phyloP scores from a whole-genome alignment of 2,797 vertebrate genomes.

The Dendrocincla fuliginosa region DNA sequence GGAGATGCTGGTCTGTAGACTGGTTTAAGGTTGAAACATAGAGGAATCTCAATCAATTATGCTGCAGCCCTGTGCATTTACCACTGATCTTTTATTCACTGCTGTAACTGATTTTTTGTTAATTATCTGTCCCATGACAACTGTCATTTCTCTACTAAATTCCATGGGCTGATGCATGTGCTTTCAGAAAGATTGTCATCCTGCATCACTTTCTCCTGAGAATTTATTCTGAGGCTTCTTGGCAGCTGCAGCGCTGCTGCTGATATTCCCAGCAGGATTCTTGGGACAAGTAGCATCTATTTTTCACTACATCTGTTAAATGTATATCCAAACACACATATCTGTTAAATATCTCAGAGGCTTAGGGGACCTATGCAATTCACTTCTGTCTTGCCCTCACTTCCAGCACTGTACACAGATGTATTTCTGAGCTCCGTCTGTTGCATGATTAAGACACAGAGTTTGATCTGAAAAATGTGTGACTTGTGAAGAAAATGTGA shows the following conservation, averaged over 20 bases:
- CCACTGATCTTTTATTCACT: neutral
- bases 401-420: neutral
- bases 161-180: neutral
- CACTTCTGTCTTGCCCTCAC: neutral
- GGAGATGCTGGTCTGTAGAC: neutral
- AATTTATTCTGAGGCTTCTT: neutral
- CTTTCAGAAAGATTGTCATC: neutral
- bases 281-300: neutral
- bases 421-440: neutral
- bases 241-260: neutral
- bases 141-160: neutral
- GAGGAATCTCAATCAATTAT: neutral
- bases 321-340: neutral
- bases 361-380: neutral
- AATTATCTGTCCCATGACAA: neutral
- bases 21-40: neutral
- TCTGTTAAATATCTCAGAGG: neutral
- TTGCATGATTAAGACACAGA: neutral
- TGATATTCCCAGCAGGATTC: neutral
- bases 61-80: neutral
- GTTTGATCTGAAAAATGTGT: neutral
- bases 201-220: neutral
- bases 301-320: neutral
- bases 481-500: neutral
- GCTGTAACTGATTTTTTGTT: neutral